Base-by-base conservation (phyloP, 2,797 vertebrate species). In the Aplochiton taeniatus region DNA sequence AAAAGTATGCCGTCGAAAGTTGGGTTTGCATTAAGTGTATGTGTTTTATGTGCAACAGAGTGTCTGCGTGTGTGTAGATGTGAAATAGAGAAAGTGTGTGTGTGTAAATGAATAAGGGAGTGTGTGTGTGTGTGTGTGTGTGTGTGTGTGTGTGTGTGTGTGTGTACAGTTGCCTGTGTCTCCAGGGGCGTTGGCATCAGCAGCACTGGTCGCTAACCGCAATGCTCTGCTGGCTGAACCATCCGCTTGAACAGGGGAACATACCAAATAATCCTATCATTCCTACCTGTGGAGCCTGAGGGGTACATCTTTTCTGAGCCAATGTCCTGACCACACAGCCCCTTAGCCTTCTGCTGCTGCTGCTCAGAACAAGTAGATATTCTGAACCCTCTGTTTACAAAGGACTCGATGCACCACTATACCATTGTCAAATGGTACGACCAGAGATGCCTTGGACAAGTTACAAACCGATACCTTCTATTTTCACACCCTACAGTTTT, bases 401-500 rank as follows among this genome's bases (percentile, higher is more conserved):
- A 52, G 76, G 57, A 65, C 72, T 42, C 11, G 66, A 17, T 65
- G 49, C 41, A 66, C 73, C 58, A 58, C 46, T 58, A 31, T 13
- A 8, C n/a, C 59, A 20, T 47, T 53, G 58, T 76, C 1, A 48
- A 48, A 58, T 18, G 17, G 63, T 84, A 78, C 83, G 73, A 64
- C 52, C 79, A 49, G 31, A 45, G 60, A 69, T 58, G 65, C 55
- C 17, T 51, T 17, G 8, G 65, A 42, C 61, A 18, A 58, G 48
- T 74, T n/a, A 75, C 18, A 77, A 78, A 73, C 77, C 77, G 67
- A 9, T 84, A 81, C 61, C 63, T 64, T 61, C 9, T 9, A 58
- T 70, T 85, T 85, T 77, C 73, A 79, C 73, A 72, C 79, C 62
- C 43, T 72, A 46, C 49, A 11, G n/a, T 48, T 85, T 14, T 81